A percentile compares a stretch with the other conserved stretches of the same genome.
phyloP scores from a whole-genome alignment of 1,140 invertebrate species.

The Trachelipus rathkii region DNA sequence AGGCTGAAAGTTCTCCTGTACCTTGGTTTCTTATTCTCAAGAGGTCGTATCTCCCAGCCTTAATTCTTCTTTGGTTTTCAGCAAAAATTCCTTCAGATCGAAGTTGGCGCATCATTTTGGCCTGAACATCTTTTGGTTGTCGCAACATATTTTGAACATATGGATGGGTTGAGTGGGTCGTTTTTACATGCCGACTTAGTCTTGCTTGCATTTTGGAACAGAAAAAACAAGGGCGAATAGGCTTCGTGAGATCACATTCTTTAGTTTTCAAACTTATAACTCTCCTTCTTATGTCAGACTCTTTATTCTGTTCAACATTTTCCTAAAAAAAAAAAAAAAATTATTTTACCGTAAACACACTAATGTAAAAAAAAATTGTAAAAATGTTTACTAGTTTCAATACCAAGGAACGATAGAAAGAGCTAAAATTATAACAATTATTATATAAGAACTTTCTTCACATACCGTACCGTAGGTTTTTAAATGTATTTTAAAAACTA shows the following conservation, averaged over 20 bases:
- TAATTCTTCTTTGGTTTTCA: not conserved
- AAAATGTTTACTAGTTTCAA: too few species aligned
- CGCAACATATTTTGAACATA: not conserved
- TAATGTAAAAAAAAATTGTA: too few species aligned
- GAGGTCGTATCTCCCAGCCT: not conserved
- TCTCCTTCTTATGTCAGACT: not conserved
- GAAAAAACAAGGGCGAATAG: not conserved
- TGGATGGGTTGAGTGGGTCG: not conserved
- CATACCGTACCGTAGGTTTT: too few species aligned
- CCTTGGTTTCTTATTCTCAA: not conserved
- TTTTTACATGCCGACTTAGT: not conserved
- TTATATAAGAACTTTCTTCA: too few species aligned
- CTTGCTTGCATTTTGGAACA: constrained; percentile 3
- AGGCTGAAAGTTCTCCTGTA: not conserved
- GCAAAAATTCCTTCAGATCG: constrained; percentile 7
- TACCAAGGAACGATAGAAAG: too few species aligned
- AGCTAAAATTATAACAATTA: too few species aligned
- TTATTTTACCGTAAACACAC: too few species aligned
- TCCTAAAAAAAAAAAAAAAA: too few species aligned
- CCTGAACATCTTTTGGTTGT: not conserved
- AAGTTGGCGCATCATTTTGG: not conserved
- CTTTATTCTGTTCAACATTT: too few species aligned
- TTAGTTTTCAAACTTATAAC: not conserved
- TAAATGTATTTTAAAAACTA: too few species aligned
- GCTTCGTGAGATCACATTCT: not conserved